Percentiles rank a stretch among this genome's conserved stretches.
These are phyloP conservation scores for Ladona fulva DNA, from an alignment of 1,140 invertebrate species.

Conservation along the genomic window DNA sequence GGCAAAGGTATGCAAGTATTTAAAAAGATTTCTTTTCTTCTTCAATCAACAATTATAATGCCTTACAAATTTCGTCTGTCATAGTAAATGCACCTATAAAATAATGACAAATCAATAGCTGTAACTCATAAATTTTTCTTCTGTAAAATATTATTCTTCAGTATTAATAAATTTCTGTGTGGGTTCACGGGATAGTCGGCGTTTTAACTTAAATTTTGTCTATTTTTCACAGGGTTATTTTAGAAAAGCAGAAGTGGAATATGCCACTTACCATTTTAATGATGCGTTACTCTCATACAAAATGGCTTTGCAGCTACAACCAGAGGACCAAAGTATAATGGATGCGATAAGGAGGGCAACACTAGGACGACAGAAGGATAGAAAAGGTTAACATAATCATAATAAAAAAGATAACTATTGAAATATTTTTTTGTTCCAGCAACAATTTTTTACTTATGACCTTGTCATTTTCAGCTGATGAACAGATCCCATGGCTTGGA, in stretches of 20 bases:
- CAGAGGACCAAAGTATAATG: conserved; percentile 54
- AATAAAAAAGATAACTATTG: neutral
- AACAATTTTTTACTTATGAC: neutral
- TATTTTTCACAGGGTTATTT: conserved; percentile 59
- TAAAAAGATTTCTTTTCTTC: neutral
- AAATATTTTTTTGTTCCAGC: neutral
- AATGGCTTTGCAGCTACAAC: conserved; percentile 54
- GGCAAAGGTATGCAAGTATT: conserved; percentile 53
- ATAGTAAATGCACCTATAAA: too few species aligned
- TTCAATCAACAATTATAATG: neutral
- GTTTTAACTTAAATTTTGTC: neutral
- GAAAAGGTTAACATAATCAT: conserved; percentile 28
- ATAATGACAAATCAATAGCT: too few species aligned
- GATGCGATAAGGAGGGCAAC: conserved; percentile 54
- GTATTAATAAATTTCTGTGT: too few species aligned
- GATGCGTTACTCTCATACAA: conserved; percentile 64
- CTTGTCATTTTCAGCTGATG: conserved; percentile 46
- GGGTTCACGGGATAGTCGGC: too few species aligned
- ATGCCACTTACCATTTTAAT: conserved; percentile 53
- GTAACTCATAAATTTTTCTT: neutral
- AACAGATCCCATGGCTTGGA: conserved; percentile 65
- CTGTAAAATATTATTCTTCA: neutral
- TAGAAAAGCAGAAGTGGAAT: conserved; percentile 67
- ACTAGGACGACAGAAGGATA: conserved; percentile 46
- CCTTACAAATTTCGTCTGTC: too few species aligned